A percentile compares a stretch with the other conserved stretches of the same genome.
Evolutionary conservation across 1,140 invertebrate genomes (phyloP).

Genomic region (Conus ventricosus): DNA sequence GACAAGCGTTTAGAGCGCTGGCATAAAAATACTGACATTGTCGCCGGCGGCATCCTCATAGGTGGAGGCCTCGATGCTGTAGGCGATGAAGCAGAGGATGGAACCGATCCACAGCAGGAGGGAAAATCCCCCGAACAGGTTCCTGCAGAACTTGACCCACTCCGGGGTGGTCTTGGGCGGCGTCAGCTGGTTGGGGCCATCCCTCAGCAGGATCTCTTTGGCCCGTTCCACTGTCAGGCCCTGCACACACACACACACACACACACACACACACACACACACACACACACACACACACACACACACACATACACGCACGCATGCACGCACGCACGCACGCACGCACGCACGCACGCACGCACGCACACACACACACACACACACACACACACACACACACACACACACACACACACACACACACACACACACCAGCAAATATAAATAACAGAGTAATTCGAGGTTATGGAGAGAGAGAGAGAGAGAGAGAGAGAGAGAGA

Average conservation of each 20-base stretch:
- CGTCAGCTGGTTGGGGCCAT: constrained; percentile 95
- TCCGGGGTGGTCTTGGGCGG: constrained; percentile 97
- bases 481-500: constrained; percentile 12
- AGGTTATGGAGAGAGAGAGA: no score
- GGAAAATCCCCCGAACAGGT: constrained; percentile 97
- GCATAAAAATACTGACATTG: constrained; percentile 64
- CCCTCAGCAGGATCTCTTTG: constrained; percentile 92
- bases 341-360: no score
- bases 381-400: no score
- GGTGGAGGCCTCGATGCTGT: constrained; percentile 88
- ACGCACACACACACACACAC: no score
- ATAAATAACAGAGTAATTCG: background rate
- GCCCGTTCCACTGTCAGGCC: constrained; percentile 95
- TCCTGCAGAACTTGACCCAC: constrained; percentile 99
- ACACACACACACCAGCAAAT: background rate
- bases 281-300: no score
- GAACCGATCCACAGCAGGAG: constrained; percentile 97
- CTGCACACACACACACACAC: background rate
- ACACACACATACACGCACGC: no score
- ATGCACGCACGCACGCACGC: no score
- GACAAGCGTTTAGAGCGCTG: background rate
- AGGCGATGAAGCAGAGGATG: constrained; percentile 97
- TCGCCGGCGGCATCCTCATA: constrained; percentile 70
- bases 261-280: background rate
- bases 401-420: no score